phyloP scores from a whole-genome alignment of 2,113 vertebrate genomes.

The Reinhardtius hippoglossoides region DNA sequence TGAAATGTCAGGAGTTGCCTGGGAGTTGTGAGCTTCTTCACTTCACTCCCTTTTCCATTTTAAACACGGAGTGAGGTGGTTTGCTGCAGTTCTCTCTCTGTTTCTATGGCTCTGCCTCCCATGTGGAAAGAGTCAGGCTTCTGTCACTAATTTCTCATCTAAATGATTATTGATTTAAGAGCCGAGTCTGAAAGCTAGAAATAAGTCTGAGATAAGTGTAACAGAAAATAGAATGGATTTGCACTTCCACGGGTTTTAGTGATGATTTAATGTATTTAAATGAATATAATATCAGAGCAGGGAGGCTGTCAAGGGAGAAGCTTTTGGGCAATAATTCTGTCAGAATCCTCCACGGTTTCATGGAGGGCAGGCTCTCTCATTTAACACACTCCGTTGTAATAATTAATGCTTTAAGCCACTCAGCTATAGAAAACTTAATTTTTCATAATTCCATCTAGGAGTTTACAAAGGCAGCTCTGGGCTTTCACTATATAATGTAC shows the following conservation, averaged over 20 bases:
- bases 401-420: slow-evolving; percentile 77
- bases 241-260: slow-evolving; percentile 68
- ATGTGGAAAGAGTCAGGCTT: slow-evolving; percentile 49
- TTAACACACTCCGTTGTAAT: slow-evolving; percentile 68
- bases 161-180: slow-evolving; percentile 81
- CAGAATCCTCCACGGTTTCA: slow-evolving; percentile 72
- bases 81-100: slow-evolving; percentile 13
- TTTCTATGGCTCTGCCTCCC: slow-evolving; percentile 47
- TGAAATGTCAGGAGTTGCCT: slow-evolving; percentile 16
- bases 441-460: slow-evolving; percentile 63
- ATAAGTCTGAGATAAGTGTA: slow-evolving; percentile 72
- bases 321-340: slow-evolving; percentile 73
- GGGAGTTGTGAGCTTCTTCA: slow-evolving; percentile 3
- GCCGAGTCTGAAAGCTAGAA: slow-evolving; percentile 53
- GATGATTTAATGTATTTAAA: slow-evolving; percentile 77
- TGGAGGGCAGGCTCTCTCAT: slow-evolving; percentile 66
- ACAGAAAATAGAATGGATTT: slow-evolving; percentile 74
- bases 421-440: slow-evolving; percentile 56
- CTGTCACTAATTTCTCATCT: slow-evolving; percentile 78
- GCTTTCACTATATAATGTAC: slow-evolving; percentile 1
- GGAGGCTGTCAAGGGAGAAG: slow-evolving; percentile 62
- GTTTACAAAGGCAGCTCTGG: slow-evolving; percentile 34
- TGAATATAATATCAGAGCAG: slow-evolving; percentile 73
- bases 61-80: neutral
- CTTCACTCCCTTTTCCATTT: neutral